These are phyloP conservation scores for Brienomyrus brachyistius DNA, from an alignment of 2,113 vertebrate species.

Conservation along the genomic window DNA sequence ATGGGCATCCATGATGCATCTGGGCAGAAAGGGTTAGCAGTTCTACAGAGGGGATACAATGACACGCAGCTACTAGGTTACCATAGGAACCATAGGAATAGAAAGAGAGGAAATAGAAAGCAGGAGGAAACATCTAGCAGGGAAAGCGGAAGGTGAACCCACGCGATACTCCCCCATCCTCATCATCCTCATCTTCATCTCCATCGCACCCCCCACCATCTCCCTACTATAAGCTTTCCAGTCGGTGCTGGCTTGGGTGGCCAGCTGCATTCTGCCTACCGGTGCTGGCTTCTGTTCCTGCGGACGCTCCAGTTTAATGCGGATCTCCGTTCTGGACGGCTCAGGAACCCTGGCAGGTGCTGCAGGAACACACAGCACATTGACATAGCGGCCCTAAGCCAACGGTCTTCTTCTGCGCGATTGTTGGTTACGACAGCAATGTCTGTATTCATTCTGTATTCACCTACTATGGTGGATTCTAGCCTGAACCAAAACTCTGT, in stretches of 20 bases:
- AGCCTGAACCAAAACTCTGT: not conserved
- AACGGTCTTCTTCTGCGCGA: not conserved
- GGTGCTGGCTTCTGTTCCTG: constrained; percentile 57
- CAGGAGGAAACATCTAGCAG: not conserved
- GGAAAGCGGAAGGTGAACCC: not conserved
- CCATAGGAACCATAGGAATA: not conserved
- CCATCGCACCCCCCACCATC: not conserved
- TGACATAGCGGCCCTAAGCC: not conserved
- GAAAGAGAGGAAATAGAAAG: not conserved
- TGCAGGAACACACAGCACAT: not conserved
- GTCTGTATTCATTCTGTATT: not conserved
- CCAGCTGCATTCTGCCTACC: constrained; percentile 51
- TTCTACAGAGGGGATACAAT: constrained; percentile 51
- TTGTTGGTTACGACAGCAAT: not conserved
- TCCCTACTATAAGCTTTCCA: not conserved
- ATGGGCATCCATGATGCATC: constrained; percentile 39
- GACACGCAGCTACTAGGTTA: not conserved
- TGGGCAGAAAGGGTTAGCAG: constrained; percentile 62
- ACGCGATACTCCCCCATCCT: not conserved
- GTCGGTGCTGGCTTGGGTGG: not conserved
- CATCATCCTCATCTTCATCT: not conserved
- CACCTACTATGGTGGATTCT: not conserved
- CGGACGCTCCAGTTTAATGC: constrained; percentile 70
- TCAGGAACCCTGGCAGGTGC: constrained; percentile 44
- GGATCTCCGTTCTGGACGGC: constrained; percentile 69